phyloP scores from a whole-genome alignment of 2,888 invertebrate genomes.

The Aphodius granarius region DNA sequence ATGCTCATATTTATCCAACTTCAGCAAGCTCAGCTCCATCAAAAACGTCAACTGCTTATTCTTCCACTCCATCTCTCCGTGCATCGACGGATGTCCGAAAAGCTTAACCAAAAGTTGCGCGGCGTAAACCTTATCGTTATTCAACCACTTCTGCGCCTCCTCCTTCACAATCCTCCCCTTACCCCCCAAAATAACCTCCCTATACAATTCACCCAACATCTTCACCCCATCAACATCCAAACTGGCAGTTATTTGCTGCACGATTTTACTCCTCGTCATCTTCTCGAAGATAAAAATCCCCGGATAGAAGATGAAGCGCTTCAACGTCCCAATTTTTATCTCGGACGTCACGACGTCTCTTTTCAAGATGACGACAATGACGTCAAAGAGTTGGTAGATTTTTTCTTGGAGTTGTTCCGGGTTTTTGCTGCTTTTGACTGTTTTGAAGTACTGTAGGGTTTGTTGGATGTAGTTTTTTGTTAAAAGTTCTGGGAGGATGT shows the following conservation, averaged over 20 bases:
- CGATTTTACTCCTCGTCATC: constrained; percentile 65
- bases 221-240: constrained; percentile 64
- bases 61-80: constrained; percentile 66
- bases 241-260: constrained; percentile 65
- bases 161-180: constrained; percentile 58
- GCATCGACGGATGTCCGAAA: constrained; percentile 49
- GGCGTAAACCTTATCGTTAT: constrained; percentile 69
- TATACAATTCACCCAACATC: constrained; percentile 64
- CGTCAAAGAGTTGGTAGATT: constrained; percentile 60
- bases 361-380: constrained; percentile 57
- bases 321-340: constrained; percentile 62
- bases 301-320: constrained; percentile 67
- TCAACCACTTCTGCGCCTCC: constrained; percentile 62
- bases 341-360: constrained; percentile 56
- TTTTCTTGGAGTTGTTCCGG: constrained; percentile 61
- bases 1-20: constrained; percentile 53
- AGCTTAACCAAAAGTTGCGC: constrained; percentile 59
- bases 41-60: constrained; percentile 66
- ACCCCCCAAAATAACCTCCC: constrained; percentile 62
- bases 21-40: constrained; percentile 59
- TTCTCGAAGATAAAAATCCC: constrained; percentile 76
- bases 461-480: constrained; percentile 67
- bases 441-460: constrained; percentile 65
- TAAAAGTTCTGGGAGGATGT: constrained; percentile 61
- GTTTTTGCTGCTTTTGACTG: constrained; percentile 59